These are phyloP conservation scores for Cephus runcator DNA, from an alignment of 2,888 invertebrate species.

Conservation along the genomic window DNA sequence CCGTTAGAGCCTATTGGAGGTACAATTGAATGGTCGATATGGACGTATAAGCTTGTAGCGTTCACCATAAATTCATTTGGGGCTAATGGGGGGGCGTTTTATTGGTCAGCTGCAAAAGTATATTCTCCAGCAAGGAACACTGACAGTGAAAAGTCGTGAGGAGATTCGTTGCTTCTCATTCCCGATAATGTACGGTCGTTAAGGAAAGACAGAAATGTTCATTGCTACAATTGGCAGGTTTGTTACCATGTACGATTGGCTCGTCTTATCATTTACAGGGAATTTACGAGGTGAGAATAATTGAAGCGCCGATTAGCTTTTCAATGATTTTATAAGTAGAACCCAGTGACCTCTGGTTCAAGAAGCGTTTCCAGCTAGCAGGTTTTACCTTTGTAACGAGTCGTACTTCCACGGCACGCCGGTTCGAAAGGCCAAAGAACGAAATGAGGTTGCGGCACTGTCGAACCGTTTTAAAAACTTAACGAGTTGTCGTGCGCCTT, in stretches of 20 bases:
- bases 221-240: background rate
- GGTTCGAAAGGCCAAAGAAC: conserved; percentile 15
- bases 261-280: background rate
- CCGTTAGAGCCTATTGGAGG: conserved; percentile 47
- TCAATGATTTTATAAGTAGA: background rate
- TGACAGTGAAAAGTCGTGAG: background rate
- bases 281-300: background rate
- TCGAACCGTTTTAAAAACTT: conserved; percentile 12
- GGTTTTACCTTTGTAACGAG: background rate
- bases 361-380: background rate
- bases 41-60: conserved; percentile 25
- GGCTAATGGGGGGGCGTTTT: conserved; percentile 16
- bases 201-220: background rate
- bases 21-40: conserved; percentile 37
- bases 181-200: background rate
- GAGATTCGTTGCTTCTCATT: background rate
- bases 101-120: background rate
- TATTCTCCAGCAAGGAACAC: background rate
- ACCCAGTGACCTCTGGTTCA: background rate
- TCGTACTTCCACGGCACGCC: conserved; percentile 7
- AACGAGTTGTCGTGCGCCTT: conserved; percentile 18
- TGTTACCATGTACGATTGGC: background rate
- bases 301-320: background rate
- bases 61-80: conserved; percentile 52
- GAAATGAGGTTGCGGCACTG: conserved; percentile 27